Percentiles rank a stretch among this genome's conserved stretches.
phyloP scores from a whole-genome alignment of 2,888 invertebrate genomes.

The Agrochola macilenta region DNA sequence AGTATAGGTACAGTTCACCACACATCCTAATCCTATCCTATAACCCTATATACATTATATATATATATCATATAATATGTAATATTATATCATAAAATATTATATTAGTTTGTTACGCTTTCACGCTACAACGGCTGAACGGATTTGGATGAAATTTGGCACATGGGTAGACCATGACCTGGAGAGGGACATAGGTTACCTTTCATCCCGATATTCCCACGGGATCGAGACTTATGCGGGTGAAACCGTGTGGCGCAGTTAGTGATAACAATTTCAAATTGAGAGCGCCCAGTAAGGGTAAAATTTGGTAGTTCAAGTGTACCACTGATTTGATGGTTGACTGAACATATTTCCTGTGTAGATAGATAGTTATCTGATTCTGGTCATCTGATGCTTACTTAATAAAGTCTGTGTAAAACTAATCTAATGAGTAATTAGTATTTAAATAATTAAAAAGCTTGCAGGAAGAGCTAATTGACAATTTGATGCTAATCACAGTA shows the following conservation, averaged over 20 bases:
- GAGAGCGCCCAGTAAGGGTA: not conserved
- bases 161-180: too few species aligned
- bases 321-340: not conserved
- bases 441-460: conserved; percentile 28
- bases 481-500: conserved; percentile 41
- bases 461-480: conserved; percentile 47
- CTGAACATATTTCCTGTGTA: not conserved
- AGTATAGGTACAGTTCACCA: not conserved
- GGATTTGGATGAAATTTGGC: too few species aligned
- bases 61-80: too few species aligned
- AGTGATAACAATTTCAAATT: not conserved
- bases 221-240: too few species aligned
- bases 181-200: too few species aligned
- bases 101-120: too few species aligned
- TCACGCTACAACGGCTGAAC: too few species aligned
- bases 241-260: too few species aligned
- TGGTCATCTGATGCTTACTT: not conserved
- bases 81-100: too few species aligned
- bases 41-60: too few species aligned
- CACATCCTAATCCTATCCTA: too few species aligned
- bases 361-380: not conserved
- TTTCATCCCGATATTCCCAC: too few species aligned
- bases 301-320: not conserved
- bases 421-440: conserved; percentile 36
- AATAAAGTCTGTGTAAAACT: conserved; percentile 12